Evolutionary conservation across 2,888 invertebrate species (phyloP).

Genomic region (Neria commutata): DNA sequence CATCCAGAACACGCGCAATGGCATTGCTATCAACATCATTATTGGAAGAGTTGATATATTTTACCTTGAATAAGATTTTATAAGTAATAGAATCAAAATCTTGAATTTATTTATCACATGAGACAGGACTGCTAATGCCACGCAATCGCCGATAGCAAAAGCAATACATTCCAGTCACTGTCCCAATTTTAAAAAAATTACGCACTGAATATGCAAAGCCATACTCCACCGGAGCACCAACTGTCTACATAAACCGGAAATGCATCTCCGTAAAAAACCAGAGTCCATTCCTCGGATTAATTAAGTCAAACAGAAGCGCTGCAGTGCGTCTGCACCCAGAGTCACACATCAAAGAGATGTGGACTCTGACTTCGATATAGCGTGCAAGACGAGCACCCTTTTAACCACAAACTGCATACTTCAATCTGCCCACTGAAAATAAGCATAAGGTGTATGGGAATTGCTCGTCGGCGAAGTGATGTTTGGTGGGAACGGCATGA

Average conservation of each 20-base stretch:
- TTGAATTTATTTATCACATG: slow-evolving; percentile 26
- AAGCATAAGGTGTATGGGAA: not conserved
- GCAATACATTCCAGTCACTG: slow-evolving; percentile 41
- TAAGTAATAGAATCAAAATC: too few relatives aligned
- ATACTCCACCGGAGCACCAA: slow-evolving; percentile 57
- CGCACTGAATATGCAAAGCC: slow-evolving; percentile 62
- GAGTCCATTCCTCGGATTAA: slow-evolving; percentile 28
- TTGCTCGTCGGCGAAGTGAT: too few relatives aligned
- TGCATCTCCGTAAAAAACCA: slow-evolving; percentile 28
- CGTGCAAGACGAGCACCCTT: slow-evolving; percentile 52
- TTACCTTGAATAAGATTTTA: not conserved
- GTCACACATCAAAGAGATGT: slow-evolving; percentile 20
- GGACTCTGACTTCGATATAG: slow-evolving; percentile 10
- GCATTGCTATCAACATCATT: not conserved
- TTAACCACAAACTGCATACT: not conserved
- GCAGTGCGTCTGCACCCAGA: slow-evolving; percentile 49
- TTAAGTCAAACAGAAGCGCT: slow-evolving; percentile 37
- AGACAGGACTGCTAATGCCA: slow-evolving; percentile 40
- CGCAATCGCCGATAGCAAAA: slow-evolving; percentile 35
- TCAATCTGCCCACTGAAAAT: not conserved
- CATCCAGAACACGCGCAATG: not conserved
- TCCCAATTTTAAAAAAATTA: slow-evolving; percentile 54
- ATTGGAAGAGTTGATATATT: not conserved
- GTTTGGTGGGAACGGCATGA: too few relatives aligned
- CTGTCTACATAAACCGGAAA: slow-evolving; percentile 32